These are phyloP conservation scores for Myiozetetes cayanensis DNA, from an alignment of 2,113 vertebrate species.

Conservation along the genomic window DNA sequence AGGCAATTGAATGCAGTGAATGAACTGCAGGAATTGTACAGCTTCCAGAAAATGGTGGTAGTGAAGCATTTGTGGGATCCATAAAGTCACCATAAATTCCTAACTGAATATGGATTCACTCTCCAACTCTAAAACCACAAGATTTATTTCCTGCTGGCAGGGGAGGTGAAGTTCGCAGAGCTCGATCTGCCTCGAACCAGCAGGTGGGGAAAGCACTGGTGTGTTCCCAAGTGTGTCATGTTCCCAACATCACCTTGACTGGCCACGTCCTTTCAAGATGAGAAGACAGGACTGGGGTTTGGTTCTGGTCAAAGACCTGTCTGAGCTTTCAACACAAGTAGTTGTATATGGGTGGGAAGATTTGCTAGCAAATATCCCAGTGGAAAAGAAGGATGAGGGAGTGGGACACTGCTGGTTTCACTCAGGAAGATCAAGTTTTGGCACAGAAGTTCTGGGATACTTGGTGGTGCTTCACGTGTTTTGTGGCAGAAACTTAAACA, in stretches of 20 bases:
- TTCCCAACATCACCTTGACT: neutral
- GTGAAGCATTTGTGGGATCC: slow-evolving; percentile 65
- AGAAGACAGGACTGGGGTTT: neutral
- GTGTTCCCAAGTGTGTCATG: neutral
- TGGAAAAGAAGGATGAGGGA: neutral
- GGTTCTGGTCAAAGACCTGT: neutral
- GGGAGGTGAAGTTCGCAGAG: neutral
- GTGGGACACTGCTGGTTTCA: neutral
- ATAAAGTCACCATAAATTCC: slow-evolving; percentile 70
- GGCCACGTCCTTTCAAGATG: accelerated
- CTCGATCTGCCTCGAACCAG: slow-evolving; percentile 15
- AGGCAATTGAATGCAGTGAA: slow-evolving; percentile 47
- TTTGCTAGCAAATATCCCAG: neutral
- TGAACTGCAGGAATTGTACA: slow-evolving; percentile 61
- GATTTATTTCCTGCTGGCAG: slow-evolving; percentile 62
- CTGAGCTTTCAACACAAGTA: neutral
- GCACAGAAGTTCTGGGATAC: neutral
- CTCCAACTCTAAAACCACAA: slow-evolving; percentile 61
- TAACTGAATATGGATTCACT: slow-evolving; percentile 67
- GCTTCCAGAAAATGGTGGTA: slow-evolving; percentile 64
- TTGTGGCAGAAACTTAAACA: neutral
- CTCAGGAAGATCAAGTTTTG: neutral
- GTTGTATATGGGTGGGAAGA: neutral
- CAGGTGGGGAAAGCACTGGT: slow-evolving; percentile 31
- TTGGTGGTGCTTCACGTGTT: accelerated